phyloP scores from a whole-genome alignment of 2,888 invertebrate species.

The Oxyteleia sp. region DNA sequence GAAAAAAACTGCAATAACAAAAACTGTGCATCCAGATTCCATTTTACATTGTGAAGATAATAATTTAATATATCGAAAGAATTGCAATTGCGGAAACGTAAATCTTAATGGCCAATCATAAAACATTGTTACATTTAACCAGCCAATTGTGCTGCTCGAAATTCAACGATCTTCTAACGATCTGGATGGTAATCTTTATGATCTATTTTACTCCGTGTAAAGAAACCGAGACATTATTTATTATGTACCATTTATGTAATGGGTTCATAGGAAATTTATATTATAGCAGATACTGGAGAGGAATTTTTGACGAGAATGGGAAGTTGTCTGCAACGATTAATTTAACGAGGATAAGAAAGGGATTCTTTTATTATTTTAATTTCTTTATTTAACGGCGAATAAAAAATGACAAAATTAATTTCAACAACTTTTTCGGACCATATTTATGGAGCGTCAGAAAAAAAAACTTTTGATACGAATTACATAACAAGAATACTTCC shows the following conservation, averaged over 20 bases:
- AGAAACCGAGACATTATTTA: conserved; percentile 25
- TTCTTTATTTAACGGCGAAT: conserved; percentile 10
- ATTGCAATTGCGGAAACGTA: conserved; percentile 27
- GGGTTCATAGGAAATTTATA: conserved; percentile 30
- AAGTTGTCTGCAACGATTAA: background rate
- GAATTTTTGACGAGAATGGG: conserved; percentile 11
- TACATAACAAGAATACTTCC: conserved; percentile 30
- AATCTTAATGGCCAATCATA: conserved; percentile 25
- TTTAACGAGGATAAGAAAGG: background rate
- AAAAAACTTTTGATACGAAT: conserved; percentile 31
- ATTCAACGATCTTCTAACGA: conserved; percentile 32
- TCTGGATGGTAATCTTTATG: conserved; percentile 38
- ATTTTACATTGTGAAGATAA: conserved; percentile 6
- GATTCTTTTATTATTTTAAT: conserved; percentile 15
- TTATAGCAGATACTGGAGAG: conserved; percentile 11
- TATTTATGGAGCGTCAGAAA: conserved; percentile 3
- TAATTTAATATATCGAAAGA: conserved; percentile 20
- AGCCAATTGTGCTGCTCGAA: conserved; percentile 21
- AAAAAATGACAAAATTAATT: conserved; percentile 4
- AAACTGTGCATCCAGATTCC: background rate
- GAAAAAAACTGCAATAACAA: conserved; percentile 6
- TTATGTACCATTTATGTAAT: conserved; percentile 35
- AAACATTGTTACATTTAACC: conserved; percentile 26
- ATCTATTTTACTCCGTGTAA: conserved; percentile 32
- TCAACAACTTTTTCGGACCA: conserved; percentile 1